Base-by-base conservation (phyloP, 2,113 vertebrate species). In the Actenoides lindsayi region DNA sequence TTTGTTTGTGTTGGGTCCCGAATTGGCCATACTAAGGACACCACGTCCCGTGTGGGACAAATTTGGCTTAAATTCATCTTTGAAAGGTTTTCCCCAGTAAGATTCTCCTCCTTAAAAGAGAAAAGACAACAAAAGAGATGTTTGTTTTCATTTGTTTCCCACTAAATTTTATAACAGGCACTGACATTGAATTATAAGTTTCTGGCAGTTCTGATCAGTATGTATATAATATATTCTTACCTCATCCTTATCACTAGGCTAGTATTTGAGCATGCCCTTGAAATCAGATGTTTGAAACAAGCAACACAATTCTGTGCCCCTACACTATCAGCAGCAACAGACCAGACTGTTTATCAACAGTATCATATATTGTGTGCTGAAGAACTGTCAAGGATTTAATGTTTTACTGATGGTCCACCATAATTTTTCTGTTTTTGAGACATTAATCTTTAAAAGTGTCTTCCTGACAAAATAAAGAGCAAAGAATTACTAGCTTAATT, bases 21-120 rank as follows among this genome's bases (percentile, higher is more conserved):
- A 99, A 96, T 99, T 99, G 50, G 99, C 99, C 99, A 99, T 99
- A 93, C 99, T 99, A 67, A 99, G 99, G 73, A 99, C 86, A 16
- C 99, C 99, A 7, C 99, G 98, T 30, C 99, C 99, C 0, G 98
- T 98, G 94, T 99, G 99, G 1, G 99, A 99, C 69, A 99, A 98
- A 97, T 99, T 99, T 17, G 99, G 99, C 70, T 98, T 98, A 91
- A 99, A 99, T 92, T 99, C 99, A 24, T 99, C 99, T 96, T 96
- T 98, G 97, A 99, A 99, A 7, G 99, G 98, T 91, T 99, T 99
- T 21, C 99, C 99, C 99, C 99, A 99, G 90, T 94, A 98, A 0
- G 99, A 99, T 65, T 99, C 99, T 11, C 99, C 99, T 11, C 99
- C 99, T 99, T 81, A 33, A 90, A 82, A 60, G 35, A 83, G 35